These are phyloP conservation scores for Actenoides lindsayi DNA, from an alignment of 2,113 vertebrate species.

Conservation along the genomic window DNA sequence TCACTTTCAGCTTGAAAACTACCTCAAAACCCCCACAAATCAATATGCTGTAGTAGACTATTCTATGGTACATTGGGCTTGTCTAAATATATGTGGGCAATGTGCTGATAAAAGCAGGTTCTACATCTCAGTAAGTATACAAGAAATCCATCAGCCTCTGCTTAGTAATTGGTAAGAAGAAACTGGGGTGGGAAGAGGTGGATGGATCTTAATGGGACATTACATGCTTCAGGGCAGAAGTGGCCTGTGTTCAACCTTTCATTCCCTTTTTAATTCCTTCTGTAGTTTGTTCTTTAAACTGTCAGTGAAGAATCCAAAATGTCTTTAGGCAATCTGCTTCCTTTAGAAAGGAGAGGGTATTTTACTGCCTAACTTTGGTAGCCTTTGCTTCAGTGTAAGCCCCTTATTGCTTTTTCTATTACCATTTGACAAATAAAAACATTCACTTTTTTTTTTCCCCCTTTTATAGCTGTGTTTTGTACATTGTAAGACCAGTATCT, in stretches of 20 bases:
- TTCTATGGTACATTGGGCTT: background rate
- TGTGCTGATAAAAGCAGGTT: background rate
- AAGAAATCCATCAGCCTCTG: background rate
- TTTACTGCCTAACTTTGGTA: background rate
- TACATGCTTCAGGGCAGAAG: background rate
- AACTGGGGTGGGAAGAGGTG: background rate
- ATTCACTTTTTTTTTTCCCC: background rate
- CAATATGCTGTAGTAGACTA: background rate
- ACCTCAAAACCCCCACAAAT: background rate
- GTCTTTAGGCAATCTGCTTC: background rate
- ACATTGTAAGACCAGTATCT: background rate
- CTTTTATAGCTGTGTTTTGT: background rate
- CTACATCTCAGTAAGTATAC: background rate
- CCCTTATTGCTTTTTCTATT: background rate
- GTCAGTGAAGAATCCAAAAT: background rate
- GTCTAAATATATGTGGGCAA: background rate
- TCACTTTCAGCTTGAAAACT: background rate
- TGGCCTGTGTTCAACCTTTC: background rate
- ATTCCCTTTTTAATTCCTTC: background rate
- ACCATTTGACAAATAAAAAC: background rate
- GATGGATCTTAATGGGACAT: background rate
- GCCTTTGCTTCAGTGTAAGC: background rate
- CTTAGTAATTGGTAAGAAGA: background rate
- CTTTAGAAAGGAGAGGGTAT: background rate
- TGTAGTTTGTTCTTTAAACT: background rate